Evolutionary conservation across 2,888 invertebrate species (phyloP).

Genomic region (Camptogramma bilineatum): DNA sequence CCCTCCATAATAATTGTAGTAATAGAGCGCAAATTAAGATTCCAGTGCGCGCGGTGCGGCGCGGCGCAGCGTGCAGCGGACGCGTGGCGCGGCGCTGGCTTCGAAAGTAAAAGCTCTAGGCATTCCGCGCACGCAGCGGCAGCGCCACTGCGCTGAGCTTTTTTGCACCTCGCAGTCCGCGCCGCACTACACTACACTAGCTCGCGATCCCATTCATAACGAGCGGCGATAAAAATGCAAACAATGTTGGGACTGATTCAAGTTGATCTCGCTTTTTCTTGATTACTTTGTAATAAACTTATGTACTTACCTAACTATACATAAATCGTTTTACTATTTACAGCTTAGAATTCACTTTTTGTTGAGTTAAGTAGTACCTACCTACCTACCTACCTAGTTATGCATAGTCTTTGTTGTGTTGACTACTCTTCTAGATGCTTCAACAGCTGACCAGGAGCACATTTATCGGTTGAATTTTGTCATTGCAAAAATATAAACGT

Average conservation of each 20-base stretch:
- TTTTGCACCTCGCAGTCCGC: constrained; percentile 24
- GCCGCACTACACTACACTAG: constrained; percentile 26
- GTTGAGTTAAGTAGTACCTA: no score
- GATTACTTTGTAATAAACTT: background rate
- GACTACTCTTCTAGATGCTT: no score
- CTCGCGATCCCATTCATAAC: constrained; percentile 33
- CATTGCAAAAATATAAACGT: no score
- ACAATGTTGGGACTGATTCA: constrained; percentile 20
- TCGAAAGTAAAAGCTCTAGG: constrained; percentile 48
- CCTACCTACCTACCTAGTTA: no score
- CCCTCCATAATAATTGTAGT: constrained; percentile 21
- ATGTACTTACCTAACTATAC: no score
- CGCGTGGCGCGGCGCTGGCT: constrained; percentile 13
- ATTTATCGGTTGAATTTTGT: no score
- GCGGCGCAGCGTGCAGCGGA: constrained; percentile 6
- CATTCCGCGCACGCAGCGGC: constrained; percentile 39
- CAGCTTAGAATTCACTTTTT: no score
- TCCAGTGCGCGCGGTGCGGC: constrained; percentile 12
- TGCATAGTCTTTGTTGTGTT: no score
- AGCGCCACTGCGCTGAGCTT: constrained; percentile 11
- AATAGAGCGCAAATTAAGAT: constrained; percentile 31
- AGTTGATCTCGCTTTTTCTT: constrained; percentile 15
- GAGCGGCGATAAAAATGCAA: constrained; percentile 13
- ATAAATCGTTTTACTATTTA: no score
- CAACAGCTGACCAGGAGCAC: no score